Percentiles rank a stretch among this genome's conserved stretches.
phyloP scores from a whole-genome alignment of 2,888 invertebrate genomes.

The Drosophila suboccidentalis region DNA sequence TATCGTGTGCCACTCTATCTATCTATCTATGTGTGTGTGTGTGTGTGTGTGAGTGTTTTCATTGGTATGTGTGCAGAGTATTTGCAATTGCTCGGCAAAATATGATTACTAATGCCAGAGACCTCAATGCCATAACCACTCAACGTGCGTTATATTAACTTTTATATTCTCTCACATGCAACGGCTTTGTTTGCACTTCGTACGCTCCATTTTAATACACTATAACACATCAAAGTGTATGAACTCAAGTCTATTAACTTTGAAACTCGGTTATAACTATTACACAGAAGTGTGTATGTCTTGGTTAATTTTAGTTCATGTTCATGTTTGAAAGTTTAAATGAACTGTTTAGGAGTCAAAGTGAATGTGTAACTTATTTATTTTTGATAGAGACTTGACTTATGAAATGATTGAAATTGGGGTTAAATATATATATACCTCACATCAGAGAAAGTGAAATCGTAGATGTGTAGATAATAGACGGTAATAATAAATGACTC shows the following conservation, averaged over 20 bases:
- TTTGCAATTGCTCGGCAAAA: conserved; percentile 75
- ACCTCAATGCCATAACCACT: conserved; percentile 47
- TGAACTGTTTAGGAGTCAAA: neutral
- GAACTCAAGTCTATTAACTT: conserved; percentile 24
- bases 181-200: conserved; percentile 55
- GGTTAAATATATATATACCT: no score
- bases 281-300: neutral
- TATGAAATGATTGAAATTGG: no score
- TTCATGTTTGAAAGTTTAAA: neutral
- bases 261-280: neutral
- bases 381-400: no score
- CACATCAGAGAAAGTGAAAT: no score
- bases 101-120: conserved; percentile 79
- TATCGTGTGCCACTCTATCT: conserved; percentile 50
- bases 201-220: conserved; percentile 42
- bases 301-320: neutral
- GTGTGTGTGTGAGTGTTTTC: conserved; percentile 22
- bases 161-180: conserved; percentile 50
- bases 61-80: conserved; percentile 44
- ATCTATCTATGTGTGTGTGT: conserved; percentile 12
- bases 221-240: conserved; percentile 20
- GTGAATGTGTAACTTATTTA: neutral
- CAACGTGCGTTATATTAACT: conserved; percentile 66
- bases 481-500: neutral
- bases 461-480: no score